Percentiles rank a stretch among this genome's conserved stretches.
Conservation (phyloP, 2,797 vertebrate genomes). For the Sciurus vulgaris region DNA sequence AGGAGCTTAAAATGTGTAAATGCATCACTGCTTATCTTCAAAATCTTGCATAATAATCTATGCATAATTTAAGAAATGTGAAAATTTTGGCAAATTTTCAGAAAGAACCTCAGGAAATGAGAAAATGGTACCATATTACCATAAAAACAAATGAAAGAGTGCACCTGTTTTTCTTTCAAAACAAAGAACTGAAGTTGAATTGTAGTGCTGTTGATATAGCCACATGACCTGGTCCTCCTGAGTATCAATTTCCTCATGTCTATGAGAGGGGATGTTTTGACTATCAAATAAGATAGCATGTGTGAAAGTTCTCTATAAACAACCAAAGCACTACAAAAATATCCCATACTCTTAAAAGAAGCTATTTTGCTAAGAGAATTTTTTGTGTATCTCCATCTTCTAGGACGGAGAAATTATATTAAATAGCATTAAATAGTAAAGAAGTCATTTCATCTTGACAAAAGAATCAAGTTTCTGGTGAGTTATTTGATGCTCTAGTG, state of each 20-base stretch:
- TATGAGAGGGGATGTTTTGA: slow-evolving; percentile 28
- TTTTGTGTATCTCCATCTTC: neutral
- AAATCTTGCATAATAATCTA: neutral
- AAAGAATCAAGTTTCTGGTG: slow-evolving; percentile 20
- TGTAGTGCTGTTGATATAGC: neutral
- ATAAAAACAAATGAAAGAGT: slow-evolving; percentile 47
- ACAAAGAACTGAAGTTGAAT: neutral
- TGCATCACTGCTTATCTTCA: neutral
- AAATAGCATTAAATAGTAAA: neutral
- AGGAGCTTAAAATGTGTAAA: neutral
- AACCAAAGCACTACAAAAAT: slow-evolving; percentile 3
- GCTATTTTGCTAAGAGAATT: neutral
- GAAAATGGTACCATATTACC: slow-evolving; percentile 36
- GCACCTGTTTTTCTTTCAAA: neutral
- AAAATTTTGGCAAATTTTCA: slow-evolving; percentile 28
- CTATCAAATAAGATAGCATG: neutral
- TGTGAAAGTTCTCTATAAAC: neutral
- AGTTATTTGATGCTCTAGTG: neutral
- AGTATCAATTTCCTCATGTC: neutral
- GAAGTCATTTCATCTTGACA: slow-evolving; percentile 35
- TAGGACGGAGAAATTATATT: slow-evolving; percentile 9
- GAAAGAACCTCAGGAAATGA: slow-evolving; percentile 63
- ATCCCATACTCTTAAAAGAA: neutral
- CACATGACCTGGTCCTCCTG: neutral
- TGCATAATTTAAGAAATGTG: slow-evolving; percentile 46